Evolutionary conservation across 2,888 invertebrate species (phyloP).

Genomic region (Clivina fossor): DNA sequence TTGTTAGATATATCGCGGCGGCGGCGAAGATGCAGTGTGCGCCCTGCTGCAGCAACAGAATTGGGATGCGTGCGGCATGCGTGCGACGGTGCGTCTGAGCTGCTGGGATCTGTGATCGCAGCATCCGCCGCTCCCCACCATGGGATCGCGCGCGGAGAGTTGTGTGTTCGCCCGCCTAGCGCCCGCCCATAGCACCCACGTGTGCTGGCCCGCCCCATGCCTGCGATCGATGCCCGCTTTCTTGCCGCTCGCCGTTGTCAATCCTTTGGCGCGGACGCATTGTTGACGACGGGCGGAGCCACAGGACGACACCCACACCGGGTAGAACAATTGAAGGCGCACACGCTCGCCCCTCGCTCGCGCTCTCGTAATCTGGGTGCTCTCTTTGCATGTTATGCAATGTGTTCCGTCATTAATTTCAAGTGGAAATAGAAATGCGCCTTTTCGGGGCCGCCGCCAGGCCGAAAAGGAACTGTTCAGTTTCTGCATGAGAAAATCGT

Average conservation of each 20-base stretch:
- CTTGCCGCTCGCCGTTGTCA: conserved; percentile 49
- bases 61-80: conserved; percentile 52
- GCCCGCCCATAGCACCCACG: conserved; percentile 34
- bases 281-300: conserved; percentile 43
- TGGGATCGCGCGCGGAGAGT: conserved; percentile 42
- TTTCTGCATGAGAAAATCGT: conserved; percentile 24
- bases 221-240: conserved; percentile 34
- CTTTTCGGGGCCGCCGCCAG: conserved; percentile 9
- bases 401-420: conserved; percentile 27
- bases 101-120: conserved; percentile 44
- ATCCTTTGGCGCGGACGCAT: conserved; percentile 49
- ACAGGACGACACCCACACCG: conserved; percentile 22
- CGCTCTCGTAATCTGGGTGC: not conserved
- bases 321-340: conserved; percentile 19
- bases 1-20: too few species aligned
- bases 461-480: conserved; percentile 19
- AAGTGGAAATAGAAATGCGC: too few species aligned
- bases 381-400: not conserved
- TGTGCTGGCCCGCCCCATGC: conserved; percentile 31
- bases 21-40: too few species aligned
- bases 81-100: conserved; percentile 53
- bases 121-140: conserved; percentile 47
- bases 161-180: conserved; percentile 46
- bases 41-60: too few species aligned
- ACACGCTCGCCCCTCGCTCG: too few species aligned